phyloP scores from a whole-genome alignment of 2,888 invertebrate species.

The Acronicta alni region DNA sequence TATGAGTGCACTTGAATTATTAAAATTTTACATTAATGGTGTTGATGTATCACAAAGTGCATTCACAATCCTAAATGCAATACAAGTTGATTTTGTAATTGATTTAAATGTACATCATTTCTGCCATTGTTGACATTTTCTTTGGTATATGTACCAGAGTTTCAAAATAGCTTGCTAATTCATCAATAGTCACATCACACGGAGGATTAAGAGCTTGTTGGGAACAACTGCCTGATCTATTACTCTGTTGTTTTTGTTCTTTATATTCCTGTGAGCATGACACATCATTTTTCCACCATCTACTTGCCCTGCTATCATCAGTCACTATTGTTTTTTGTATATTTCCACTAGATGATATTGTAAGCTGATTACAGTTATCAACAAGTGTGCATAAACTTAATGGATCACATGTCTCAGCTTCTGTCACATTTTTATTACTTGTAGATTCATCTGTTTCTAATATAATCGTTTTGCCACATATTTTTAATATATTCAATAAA shows the following conservation, averaged over 20 bases:
- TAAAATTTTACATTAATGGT: too few relatives aligned
- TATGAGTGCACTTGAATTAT: too few relatives aligned
- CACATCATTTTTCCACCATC: conserved; percentile 77
- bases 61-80: neutral
- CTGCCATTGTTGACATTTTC: conserved; percentile 99
- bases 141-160: conserved; percentile 98
- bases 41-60: neutral
- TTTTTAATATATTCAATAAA: conserved; percentile 85
- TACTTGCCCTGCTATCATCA: conserved; percentile 62
- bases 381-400: conserved; percentile 80
- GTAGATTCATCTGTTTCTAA: conserved; percentile 51
- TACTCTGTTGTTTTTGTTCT: conserved; percentile 70
- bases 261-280: conserved; percentile 60
- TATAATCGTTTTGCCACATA: conserved; percentile 52
- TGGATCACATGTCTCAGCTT: conserved; percentile 65
- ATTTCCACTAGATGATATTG: conserved; percentile 72
- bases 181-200: conserved; percentile 97
- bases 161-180: conserved; percentile 98
- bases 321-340: conserved; percentile 46
- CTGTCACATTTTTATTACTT: conserved; percentile 51
- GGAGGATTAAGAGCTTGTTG: conserved; percentile 93
- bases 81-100: neutral
- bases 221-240: conserved; percentile 90
- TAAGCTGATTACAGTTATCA: conserved; percentile 82
- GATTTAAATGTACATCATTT: conserved; percentile 98